Evolutionary conservation across 1,140 invertebrate genomes (phyloP), one percentile per base, ranked within the genome.

Genomic region (Tribolium castaneum): DNA sequence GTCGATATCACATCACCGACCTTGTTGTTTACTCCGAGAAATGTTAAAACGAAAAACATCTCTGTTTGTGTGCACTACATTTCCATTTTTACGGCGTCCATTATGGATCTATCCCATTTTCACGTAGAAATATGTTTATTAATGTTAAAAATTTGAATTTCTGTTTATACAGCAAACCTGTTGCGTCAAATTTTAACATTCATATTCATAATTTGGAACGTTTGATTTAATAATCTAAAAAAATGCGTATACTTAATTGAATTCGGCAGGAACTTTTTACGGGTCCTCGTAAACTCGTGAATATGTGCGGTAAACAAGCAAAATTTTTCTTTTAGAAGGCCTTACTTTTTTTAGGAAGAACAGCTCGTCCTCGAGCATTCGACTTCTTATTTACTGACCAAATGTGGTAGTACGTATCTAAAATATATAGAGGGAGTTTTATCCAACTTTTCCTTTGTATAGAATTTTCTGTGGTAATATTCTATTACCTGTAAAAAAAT

Each of bases 1-100:
- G 25, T 30, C 25, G 25, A 30, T 30, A 30, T 30, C 25, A 30
- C 25, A 30, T 30, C 25, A 30, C 25, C 1, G 25, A 30, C 6
- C 6, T 30, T 30, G 25, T 30, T 30, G 25, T 30, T 30, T 30
- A 54, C 9, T 54, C 52, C 52, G 52, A 54, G 4, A 30, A 30
- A 30, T 30, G 25, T 30, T 30, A 30, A 30, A 30, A 30, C 25
- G 25, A 30, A 30, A 30, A 12, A 54, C 14, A 9, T 16, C n/a
- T 2, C 12, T 16, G 12, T 14, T 16, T 54, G 52, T 54, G n/a
- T 54, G 16, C 52, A 9, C 12, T 14, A 12, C 14, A 54, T 54
- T 54, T 54, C 52, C 52, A 54, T 54, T 54, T 54, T 54, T 54
- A 54, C 52, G 52, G 16, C 16, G 16, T 54, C 52, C 52, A 54